These are phyloP conservation scores for Heliconius ismenius DNA, from an alignment of 2,888 invertebrate genomes.

Conservation along the genomic window DNA sequence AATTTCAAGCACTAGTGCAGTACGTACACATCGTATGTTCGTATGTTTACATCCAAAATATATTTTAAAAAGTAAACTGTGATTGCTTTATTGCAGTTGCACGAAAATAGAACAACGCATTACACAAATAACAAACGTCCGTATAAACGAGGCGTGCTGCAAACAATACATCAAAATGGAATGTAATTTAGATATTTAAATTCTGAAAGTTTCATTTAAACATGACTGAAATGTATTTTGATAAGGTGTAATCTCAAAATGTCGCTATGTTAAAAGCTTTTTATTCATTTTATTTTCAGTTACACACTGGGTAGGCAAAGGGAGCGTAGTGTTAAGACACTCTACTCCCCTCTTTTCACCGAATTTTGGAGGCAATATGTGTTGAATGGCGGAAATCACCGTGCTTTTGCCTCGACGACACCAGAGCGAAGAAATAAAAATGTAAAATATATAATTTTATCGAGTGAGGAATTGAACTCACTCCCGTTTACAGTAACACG, in stretches of 20 bases:
- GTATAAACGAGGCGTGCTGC: slow-evolving; percentile 22
- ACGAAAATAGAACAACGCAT: slow-evolving; percentile 20
- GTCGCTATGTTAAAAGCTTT: neutral
- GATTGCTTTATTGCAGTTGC: slow-evolving; percentile 21
- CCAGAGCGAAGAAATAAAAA: too few relatives aligned
- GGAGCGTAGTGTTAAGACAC: too few relatives aligned
- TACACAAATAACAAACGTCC: slow-evolving; percentile 23
- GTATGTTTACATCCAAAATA: slow-evolving; percentile 3
- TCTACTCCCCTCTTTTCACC: too few relatives aligned
- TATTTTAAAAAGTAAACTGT: slow-evolving; percentile 17
- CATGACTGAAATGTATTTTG: slow-evolving; percentile 1
- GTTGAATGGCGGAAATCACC: too few relatives aligned
- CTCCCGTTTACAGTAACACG: too few relatives aligned
- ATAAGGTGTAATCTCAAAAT: slow-evolving; percentile 2
- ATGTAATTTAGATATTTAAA: slow-evolving; percentile 23
- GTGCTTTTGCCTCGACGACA: too few relatives aligned
- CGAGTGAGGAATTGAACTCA: too few relatives aligned
- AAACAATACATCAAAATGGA: slow-evolving; percentile 25
- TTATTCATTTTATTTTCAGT: neutral
- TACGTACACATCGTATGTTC: too few relatives aligned
- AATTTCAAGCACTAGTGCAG: neutral
- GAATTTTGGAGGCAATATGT: too few relatives aligned
- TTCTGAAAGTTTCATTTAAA: slow-evolving; percentile 18
- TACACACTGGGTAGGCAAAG: too few relatives aligned
- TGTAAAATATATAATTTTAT: too few relatives aligned